phyloP scores from a whole-genome alignment of 2,113 vertebrate species.

The Odontesthes bonariensis region DNA sequence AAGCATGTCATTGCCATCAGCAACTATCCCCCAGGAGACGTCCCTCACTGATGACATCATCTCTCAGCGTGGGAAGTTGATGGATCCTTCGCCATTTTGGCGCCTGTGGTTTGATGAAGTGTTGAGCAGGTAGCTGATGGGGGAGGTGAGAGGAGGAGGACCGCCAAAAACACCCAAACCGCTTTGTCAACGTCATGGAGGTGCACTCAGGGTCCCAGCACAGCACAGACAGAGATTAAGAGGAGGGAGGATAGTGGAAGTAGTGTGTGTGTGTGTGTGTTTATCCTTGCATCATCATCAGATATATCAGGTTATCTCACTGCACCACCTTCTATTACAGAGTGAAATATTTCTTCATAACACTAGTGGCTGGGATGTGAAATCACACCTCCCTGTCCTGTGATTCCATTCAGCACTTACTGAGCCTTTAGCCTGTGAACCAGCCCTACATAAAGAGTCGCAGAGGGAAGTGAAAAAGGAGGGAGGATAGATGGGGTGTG shows the following conservation, averaged over 20 bases:
- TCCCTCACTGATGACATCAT: constrained; percentile 78
- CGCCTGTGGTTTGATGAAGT: constrained; percentile 77
- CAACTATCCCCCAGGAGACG: constrained; percentile 56
- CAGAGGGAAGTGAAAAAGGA: constrained; percentile 42
- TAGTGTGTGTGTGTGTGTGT: constrained; percentile 38
- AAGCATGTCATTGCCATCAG: constrained; percentile 68
- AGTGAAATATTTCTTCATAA: constrained; percentile 59
- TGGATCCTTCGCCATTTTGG: constrained; percentile 74
- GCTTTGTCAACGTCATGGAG: constrained; percentile 79
- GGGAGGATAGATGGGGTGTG: constrained; percentile 42
- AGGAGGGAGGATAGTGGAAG: constrained; percentile 48
- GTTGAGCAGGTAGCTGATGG: constrained; percentile 66
- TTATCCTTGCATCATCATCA: constrained; percentile 55
- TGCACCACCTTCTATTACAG: constrained; percentile 57
- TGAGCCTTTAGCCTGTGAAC: constrained; percentile 61
- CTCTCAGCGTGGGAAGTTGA: constrained; percentile 75
- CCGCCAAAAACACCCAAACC: constrained; percentile 71
- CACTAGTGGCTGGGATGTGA: constrained; percentile 35
- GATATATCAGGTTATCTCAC: constrained; percentile 71
- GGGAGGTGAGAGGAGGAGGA: constrained; percentile 54
- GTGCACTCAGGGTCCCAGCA: constrained; percentile 65
- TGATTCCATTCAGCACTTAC: constrained; percentile 31
- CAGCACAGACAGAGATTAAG: constrained; percentile 76
- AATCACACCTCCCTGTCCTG: constrained; percentile 19
- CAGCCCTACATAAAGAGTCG: constrained; percentile 59